These are phyloP conservation scores for Volucella zonaria DNA, from an alignment of 2,888 invertebrate genomes.

Conservation along the genomic window DNA sequence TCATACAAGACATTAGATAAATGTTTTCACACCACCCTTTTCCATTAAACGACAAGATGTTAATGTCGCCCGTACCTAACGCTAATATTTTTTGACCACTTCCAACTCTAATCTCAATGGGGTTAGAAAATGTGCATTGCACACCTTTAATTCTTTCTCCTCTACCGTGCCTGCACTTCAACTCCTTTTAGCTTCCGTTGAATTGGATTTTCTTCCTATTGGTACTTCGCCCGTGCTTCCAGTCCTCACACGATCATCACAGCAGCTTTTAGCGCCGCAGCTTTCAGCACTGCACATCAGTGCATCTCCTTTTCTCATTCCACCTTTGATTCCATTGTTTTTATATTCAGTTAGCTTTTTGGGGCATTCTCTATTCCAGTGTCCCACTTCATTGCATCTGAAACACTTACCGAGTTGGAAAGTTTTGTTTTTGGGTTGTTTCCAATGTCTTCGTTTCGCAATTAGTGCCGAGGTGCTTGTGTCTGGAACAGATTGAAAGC, in stretches of 20 bases:
- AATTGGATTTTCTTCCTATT: not conserved
- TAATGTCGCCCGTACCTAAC: no score
- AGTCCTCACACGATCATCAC: not conserved
- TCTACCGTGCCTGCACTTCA: no score
- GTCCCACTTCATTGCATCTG: constrained; percentile 61
- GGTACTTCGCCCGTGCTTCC: constrained; percentile 1
- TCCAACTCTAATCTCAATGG: no score
- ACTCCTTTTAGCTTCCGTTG: no score
- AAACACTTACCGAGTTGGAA: constrained; percentile 59
- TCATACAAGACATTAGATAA: not conserved
- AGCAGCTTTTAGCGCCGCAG: no score
- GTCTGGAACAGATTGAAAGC: constrained; percentile 6
- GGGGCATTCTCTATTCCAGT: constrained; percentile 62
- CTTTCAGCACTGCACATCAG: constrained; percentile 1
- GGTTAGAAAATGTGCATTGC: not conserved
- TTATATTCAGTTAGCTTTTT: not conserved
- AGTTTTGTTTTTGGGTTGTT: constrained; percentile 7
- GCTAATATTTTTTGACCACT: no score
- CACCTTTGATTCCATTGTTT: not conserved
- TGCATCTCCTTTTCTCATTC: not conserved
- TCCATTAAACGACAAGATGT: constrained; percentile 42
- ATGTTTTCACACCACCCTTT: not conserved
- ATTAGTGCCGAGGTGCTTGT: constrained; percentile 18
- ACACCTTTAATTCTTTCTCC: no score
- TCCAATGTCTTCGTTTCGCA: constrained; percentile 14